A percentile compares a stretch with the other conserved stretches of the same genome.
phyloP scores from a whole-genome alignment of 1,140 invertebrate genomes.

The Idris sp. region DNA sequence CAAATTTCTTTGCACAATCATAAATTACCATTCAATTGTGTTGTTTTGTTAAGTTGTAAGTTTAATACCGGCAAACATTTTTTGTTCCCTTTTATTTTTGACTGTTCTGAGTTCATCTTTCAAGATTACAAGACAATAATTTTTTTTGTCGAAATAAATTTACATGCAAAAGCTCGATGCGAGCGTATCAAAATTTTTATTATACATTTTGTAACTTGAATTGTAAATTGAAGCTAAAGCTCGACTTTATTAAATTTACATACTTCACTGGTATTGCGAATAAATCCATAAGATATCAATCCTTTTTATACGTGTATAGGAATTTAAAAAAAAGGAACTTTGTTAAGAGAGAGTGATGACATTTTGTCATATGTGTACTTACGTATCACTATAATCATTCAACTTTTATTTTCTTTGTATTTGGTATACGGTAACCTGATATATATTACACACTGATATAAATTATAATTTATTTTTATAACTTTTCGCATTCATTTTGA shows the following conservation, averaged over 20 bases:
- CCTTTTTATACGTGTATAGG: background rate
- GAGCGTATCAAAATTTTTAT: slow-evolving; percentile 1
- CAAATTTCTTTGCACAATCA: slow-evolving; percentile 36
- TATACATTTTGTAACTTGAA: slow-evolving; percentile 4
- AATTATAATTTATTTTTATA: no score
- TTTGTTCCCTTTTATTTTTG: slow-evolving; percentile 3
- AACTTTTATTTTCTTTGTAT: no score
- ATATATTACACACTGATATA: no score
- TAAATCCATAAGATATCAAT: background rate
- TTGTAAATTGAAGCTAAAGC: slow-evolving; percentile 13
- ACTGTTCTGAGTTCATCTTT: background rate
- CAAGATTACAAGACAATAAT: slow-evolving; percentile 7
- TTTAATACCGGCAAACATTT: background rate
- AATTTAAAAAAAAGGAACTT: no score
- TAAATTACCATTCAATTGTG: slow-evolving; percentile 27
- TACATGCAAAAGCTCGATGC: slow-evolving; percentile 8
- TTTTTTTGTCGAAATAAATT: slow-evolving; percentile 11
- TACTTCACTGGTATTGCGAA: slow-evolving; percentile 4
- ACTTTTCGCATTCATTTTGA: no score
- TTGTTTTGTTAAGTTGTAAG: slow-evolving; percentile 17
- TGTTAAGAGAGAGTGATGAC: no score
- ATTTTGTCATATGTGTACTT: no score
- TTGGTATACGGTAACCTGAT: no score
- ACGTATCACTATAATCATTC: no score
- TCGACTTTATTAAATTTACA: slow-evolving; percentile 8